phyloP scores from a whole-genome alignment of 1,140 invertebrate species.

The Centruroides sculpturatus region DNA sequence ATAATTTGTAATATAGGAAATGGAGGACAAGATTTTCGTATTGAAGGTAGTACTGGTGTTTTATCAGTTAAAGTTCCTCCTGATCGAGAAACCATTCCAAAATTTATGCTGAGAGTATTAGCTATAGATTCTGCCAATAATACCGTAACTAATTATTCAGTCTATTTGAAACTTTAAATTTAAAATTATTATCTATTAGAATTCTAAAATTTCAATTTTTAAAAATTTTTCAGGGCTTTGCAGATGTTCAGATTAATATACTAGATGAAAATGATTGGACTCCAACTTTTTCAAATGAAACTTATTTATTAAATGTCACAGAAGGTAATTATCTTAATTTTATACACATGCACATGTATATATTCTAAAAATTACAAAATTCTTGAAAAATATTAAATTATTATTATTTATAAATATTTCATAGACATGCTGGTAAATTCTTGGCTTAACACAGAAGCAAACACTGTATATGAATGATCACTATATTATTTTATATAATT shows the following conservation, averaged over 20 bases:
- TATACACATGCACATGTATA: too few species aligned
- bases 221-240: constrained; percentile 15
- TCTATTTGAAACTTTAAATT: neutral
- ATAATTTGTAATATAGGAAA: constrained; percentile 12
- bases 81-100: constrained; percentile 19
- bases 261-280: constrained; percentile 28
- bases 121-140: constrained; percentile 23
- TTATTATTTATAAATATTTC: too few species aligned
- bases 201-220: neutral
- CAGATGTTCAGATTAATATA: constrained; percentile 29
- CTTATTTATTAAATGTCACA: constrained; percentile 28
- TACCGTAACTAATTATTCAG: constrained; percentile 8
- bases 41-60: constrained; percentile 21
- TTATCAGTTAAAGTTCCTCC: constrained; percentile 19
- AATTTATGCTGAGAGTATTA: constrained; percentile 17
- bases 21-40: constrained; percentile 17
- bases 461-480: too few species aligned
- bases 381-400: too few species aligned
- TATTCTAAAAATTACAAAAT: too few species aligned
- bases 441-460: too few species aligned
- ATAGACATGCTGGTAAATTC: too few species aligned
- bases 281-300: constrained; percentile 29
- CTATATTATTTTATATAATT: too few species aligned
- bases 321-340: constrained; percentile 22
- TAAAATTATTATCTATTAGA: neutral